These are phyloP conservation scores for Pithys albifrons DNA, from an alignment of 2,113 vertebrate genomes.

Conservation along the genomic window DNA sequence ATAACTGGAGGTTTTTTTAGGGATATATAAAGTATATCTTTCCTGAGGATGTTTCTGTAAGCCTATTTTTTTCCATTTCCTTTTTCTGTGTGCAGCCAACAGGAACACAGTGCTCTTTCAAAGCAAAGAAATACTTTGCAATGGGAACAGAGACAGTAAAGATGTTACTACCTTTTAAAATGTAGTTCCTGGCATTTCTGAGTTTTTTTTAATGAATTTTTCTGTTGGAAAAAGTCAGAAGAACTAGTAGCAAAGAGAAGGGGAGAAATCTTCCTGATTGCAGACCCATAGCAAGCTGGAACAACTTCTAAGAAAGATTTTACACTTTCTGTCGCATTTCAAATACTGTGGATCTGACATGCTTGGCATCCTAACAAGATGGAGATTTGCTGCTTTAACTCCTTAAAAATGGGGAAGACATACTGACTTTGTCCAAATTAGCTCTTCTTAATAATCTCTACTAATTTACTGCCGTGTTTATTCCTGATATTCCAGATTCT, in stretches of 20 bases:
- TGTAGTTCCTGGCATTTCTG: not conserved
- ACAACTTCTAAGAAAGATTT: not conserved
- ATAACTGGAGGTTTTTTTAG: not conserved
- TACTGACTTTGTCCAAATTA: not conserved
- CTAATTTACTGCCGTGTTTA: not conserved
- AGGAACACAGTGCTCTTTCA: not conserved
- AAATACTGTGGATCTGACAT: not conserved
- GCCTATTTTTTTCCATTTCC: not conserved
- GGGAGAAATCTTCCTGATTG: not conserved
- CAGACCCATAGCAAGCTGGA: not conserved
- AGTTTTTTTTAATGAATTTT: not conserved
- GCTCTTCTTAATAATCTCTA: not conserved
- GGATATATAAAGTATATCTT: not conserved
- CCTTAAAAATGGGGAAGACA: not conserved
- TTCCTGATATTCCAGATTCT: not conserved
- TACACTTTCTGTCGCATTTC: not conserved
- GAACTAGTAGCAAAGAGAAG: not conserved
- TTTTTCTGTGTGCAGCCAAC: not conserved
- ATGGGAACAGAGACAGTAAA: not conserved
- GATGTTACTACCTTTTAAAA: not conserved
- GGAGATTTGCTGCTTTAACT: not conserved
- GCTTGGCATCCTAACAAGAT: not conserved
- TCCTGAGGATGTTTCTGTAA: not conserved
- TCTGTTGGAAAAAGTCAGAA: not conserved
- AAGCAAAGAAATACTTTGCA: not conserved